Evolutionary conservation across 2,113 vertebrate species (phyloP).

Genomic region (Salvator merianae): DNA sequence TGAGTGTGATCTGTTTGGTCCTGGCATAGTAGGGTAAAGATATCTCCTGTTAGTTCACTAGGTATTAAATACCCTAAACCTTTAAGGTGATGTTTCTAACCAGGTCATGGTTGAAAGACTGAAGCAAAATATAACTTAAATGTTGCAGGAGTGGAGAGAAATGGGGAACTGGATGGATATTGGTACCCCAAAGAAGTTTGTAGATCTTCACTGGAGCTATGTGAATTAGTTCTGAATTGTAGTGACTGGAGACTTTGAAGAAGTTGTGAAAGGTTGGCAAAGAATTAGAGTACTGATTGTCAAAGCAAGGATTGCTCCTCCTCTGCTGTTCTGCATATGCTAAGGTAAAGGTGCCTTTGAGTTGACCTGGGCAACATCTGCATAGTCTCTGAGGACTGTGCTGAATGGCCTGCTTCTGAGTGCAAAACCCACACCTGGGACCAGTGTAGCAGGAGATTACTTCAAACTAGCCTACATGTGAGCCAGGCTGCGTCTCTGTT

Average conservation of each 20-base stretch:
- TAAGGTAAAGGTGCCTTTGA: no score
- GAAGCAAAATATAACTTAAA: neutral
- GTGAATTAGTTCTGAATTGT: neutral
- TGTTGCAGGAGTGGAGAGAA: no score
- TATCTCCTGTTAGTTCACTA: neutral
- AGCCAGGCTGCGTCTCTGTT: no score
- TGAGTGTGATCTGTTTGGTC: neutral
- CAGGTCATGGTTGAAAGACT: neutral
- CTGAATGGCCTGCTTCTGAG: no score
- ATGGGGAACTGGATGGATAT: neutral
- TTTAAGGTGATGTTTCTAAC: neutral
- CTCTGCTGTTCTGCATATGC: neutral
- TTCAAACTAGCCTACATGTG: no score
- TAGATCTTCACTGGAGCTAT: neutral
- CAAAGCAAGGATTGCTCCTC: neutral
- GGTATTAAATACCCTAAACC: neutral
- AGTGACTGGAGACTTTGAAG: neutral
- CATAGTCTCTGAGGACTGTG: no score
- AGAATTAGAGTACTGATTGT: neutral
- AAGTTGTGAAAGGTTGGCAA: neutral
- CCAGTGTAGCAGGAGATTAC: no score
- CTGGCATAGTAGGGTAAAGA: neutral
- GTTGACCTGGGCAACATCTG: no score
- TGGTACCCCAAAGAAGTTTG: neutral
- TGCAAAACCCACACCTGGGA: no score